Conservation (phyloP, 2,113 vertebrate species). For the Saguinus midas region DNA sequence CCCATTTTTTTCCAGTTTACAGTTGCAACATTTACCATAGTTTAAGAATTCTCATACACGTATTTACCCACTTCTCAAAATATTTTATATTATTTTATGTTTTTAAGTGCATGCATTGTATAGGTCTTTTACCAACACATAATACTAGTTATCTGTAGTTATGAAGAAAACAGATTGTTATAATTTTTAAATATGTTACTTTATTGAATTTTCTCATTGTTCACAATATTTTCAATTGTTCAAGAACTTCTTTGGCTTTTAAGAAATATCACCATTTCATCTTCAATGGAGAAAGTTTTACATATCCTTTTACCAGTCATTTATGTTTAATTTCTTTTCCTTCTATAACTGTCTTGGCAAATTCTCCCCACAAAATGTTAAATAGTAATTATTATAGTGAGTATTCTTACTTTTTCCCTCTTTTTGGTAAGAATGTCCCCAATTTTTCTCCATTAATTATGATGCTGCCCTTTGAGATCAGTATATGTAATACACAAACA, state of each 20-base stretch:
- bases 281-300: not conserved
- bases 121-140: not conserved
- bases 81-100: not conserved
- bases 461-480: not conserved
- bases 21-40: not conserved
- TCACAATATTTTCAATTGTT: not conserved
- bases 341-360: not conserved
- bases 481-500: not conserved
- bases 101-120: not conserved
- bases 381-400: not conserved
- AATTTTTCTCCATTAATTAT: not conserved
- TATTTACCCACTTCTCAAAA: not conserved
- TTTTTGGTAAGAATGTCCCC: not conserved
- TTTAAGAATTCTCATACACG: not conserved
- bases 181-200: not conserved
- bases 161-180: not conserved
- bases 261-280: not conserved
- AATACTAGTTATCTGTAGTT: not conserved
- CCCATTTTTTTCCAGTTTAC: not conserved
- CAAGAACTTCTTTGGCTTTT: not conserved
- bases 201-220: not conserved
- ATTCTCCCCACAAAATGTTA: not conserved
- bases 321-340: not conserved
- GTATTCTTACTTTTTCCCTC: not conserved
- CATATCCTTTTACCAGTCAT: not conserved